phyloP scores from a whole-genome alignment of 2,797 vertebrate genomes.

The Adrianichthys oophorus region DNA sequence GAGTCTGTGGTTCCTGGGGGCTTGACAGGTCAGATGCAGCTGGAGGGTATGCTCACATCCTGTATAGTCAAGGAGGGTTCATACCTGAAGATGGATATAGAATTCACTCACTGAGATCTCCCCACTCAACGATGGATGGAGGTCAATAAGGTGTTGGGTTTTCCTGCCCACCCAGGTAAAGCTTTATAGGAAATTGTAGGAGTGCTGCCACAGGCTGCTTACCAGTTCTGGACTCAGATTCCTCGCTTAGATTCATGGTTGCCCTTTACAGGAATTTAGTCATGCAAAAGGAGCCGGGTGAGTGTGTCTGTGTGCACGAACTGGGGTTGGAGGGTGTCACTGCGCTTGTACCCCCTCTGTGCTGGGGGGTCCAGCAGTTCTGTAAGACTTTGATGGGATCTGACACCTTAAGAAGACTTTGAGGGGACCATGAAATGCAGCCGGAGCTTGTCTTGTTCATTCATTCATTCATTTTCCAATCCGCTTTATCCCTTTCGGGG shows the following conservation, averaged over 20 bases:
- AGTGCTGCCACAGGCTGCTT: slow-evolving; percentile 68
- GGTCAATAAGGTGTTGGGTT: slow-evolving; percentile 65
- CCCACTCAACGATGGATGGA: slow-evolving; percentile 77
- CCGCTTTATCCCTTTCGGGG: too few relatives aligned
- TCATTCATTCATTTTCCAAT: too few relatives aligned
- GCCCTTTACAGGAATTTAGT: slow-evolving; percentile 76
- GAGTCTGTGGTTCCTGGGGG: slow-evolving; percentile 58
- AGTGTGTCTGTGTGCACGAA: slow-evolving; percentile 7
- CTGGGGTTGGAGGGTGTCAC: slow-evolving; percentile 15
- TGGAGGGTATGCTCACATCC: slow-evolving; percentile 19
- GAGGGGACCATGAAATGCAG: slow-evolving; percentile 52
- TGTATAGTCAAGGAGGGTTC: slow-evolving; percentile 20
- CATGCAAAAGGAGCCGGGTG: background rate
- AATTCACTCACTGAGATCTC: slow-evolving; percentile 52
- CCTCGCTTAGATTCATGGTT: slow-evolving; percentile 75
- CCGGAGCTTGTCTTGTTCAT: slow-evolving; percentile 54
- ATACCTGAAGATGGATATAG: slow-evolving; percentile 65
- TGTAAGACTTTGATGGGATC: slow-evolving; percentile 58
- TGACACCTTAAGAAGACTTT: slow-evolving; percentile 68
- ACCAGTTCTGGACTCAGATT: slow-evolving; percentile 68
- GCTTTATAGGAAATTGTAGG: slow-evolving; percentile 74
- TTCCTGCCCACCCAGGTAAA: slow-evolving; percentile 75
- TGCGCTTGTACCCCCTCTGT: slow-evolving; percentile 1
- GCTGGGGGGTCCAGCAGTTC: slow-evolving; percentile 1
- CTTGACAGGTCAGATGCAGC: slow-evolving; percentile 31